Base-by-base conservation (phyloP, 2,888 invertebrate species). In the Galerucella nymphaeae region DNA sequence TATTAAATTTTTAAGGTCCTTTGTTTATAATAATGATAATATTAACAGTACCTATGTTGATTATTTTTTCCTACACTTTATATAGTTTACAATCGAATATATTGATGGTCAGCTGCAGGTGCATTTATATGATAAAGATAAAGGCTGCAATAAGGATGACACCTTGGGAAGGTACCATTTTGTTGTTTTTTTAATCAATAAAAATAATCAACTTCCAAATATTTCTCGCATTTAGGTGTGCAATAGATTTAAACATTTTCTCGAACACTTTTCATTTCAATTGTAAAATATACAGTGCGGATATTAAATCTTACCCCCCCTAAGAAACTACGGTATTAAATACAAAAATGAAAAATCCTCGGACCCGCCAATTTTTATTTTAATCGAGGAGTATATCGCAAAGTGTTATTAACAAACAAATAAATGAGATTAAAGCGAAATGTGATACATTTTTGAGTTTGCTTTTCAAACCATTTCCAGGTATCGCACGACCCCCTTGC, bases 81-180 rank as follows among this genome's bases (percentile, higher is more conserved):
- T 74, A 82, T 88, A 91, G 90, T 90, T 89, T 85, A 86, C 89
- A 87, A 89, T 91, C 89, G 91, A 91, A 85, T 88, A 88, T 78
- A 84, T 87, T 75, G 86, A 87, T 78, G 87, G 87, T 80, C 86
- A 90, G 82, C 87, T 93, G 84, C 87, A 87, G 84, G 90, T 94
- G 85, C 89, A 88, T 85, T 91, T 97, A 83, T 95, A 90, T 91
- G 97, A 98, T 91, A 95, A 96, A 92, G 97, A 98, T 90, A 93
- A 93, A 84, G 93, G 95, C 81, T 30, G 95, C 61, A 94, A 93
- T 85, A 92, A 97, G 89, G 98, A 98, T 89, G 98, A 98, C 89
- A 92, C 93, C 83, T 92, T 98, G 83, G 98, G 98, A 91, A 96
- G 96, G 95, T 86, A 85, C 77, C 55, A 16, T 42, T 66, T 66